Conservation (phyloP, 2,888 invertebrate genomes). For the Oasisia sp. region DNA sequence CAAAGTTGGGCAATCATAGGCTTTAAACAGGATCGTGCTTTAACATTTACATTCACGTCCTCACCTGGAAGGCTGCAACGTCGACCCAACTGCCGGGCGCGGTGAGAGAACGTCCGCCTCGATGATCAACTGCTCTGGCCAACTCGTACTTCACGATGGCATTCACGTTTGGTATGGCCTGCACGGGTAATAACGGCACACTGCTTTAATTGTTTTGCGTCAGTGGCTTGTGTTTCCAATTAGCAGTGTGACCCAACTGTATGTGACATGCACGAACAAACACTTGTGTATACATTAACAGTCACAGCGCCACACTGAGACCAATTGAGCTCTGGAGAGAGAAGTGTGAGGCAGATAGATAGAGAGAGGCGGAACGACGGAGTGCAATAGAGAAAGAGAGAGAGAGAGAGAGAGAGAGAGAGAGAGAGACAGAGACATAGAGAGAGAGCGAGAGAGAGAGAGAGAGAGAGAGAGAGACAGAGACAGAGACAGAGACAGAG, state of each 20-base stretch:
- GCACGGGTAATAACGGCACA: not conserved
- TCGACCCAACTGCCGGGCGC: not conserved
- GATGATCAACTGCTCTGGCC: not conserved
- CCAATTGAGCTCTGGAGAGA: too few species aligned
- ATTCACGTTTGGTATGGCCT: slow-evolving; percentile 26
- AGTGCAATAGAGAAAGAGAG: not conserved
- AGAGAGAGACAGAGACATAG: not conserved
- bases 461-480: slow-evolving; percentile 30
- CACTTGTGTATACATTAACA: too few species aligned
- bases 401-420: not conserved
- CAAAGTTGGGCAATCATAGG: too few species aligned
- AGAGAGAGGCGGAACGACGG: not conserved
- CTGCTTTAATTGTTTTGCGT: too few species aligned
- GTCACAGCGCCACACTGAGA: too few species aligned
- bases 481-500: slow-evolving; percentile 26
- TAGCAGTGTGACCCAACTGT: too few species aligned
- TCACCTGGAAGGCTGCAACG: not conserved
- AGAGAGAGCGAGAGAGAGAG: slow-evolving; percentile 29
- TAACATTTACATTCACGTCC: not conserved
- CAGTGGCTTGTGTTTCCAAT: too few species aligned
- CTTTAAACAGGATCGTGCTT: too few species aligned
- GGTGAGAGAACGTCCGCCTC: not conserved
- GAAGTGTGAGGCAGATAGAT: not conserved
- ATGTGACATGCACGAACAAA: too few species aligned
- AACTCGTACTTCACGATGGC: slow-evolving; percentile 17